phyloP scores from a whole-genome alignment of 2,888 invertebrate species.

The Noctua fimbriata region DNA sequence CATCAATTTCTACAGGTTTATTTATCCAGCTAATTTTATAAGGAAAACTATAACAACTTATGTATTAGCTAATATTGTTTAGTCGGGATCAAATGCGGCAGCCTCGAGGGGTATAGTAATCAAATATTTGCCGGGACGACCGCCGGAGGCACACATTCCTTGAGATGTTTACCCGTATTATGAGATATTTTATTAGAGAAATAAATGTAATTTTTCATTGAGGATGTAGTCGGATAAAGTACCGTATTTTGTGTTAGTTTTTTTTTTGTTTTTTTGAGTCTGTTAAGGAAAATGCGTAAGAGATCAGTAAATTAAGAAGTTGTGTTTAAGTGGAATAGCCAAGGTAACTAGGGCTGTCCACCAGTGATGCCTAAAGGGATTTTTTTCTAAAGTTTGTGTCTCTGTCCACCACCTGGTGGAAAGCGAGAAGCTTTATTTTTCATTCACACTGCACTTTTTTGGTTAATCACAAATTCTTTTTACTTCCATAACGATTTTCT shows the following conservation, averaged over 20 bases:
- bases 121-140: constrained; percentile 71
- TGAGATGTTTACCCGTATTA: constrained; percentile 53
- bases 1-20: constrained; percentile 5
- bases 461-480: too few relatives aligned
- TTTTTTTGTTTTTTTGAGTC: neutral
- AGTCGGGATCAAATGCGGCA: constrained; percentile 64
- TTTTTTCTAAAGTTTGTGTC: too few relatives aligned
- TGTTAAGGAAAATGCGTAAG: neutral
- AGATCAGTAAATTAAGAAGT: neutral
- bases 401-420: too few relatives aligned
- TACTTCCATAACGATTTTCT: too few relatives aligned
- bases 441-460: too few relatives aligned
- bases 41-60: constrained; percentile 58
- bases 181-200: constrained; percentile 63
- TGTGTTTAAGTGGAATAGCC: too few relatives aligned
- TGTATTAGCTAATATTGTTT: constrained; percentile 69
- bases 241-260: constrained; percentile 12
- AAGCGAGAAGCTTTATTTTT: too few relatives aligned
- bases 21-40: constrained; percentile 52
- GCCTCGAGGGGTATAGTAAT: constrained; percentile 65
- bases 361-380: too few relatives aligned
- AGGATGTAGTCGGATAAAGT: constrained; percentile 36
- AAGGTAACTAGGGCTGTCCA: too few relatives aligned
- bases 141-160: constrained; percentile 64
- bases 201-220: constrained; percentile 64